Conservation (phyloP, 2,888 invertebrate species). For the Harpalus rubripes region DNA sequence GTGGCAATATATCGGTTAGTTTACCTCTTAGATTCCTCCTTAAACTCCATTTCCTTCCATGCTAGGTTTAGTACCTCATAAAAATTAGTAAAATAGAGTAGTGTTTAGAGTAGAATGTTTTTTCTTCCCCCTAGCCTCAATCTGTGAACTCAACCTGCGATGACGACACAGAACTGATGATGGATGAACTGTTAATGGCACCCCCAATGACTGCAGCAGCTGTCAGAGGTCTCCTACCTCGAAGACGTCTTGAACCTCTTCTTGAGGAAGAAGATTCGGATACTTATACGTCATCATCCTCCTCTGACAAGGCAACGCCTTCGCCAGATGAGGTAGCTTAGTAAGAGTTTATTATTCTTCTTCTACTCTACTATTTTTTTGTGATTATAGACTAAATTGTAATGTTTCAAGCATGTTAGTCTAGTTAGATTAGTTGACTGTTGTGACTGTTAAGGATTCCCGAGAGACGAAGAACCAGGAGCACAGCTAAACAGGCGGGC, state of each 20-base stretch:
- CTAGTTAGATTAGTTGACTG: conserved; percentile 9
- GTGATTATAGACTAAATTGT: conserved; percentile 22
- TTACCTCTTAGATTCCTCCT: conserved; percentile 67
- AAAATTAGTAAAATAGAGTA: conserved; percentile 24
- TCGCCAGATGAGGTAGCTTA: conserved; percentile 76
- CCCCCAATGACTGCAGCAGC: conserved; percentile 87
- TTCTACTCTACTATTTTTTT: conserved; percentile 7
- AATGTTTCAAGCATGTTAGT: conserved; percentile 17
- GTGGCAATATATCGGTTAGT: conserved; percentile 83
- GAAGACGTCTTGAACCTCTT: conserved; percentile 89
- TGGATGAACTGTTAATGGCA: conserved; percentile 89
- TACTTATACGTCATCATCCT: conserved; percentile 78
- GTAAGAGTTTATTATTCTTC: conserved; percentile 65
- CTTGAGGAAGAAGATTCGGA: conserved; percentile 90
- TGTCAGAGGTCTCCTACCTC: conserved; percentile 84
- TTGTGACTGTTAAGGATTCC: conserved; percentile 28
- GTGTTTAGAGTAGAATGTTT: conserved; percentile 19
- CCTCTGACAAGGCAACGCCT: conserved; percentile 71
- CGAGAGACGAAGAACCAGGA: neutral
- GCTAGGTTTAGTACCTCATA: neutral
- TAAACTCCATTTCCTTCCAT: neutral
- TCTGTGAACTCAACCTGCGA: conserved; percentile 83
- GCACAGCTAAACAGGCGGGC: conserved; percentile 7
- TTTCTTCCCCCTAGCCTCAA: conserved; percentile 54
- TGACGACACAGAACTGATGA: conserved; percentile 90